These are phyloP conservation scores for Armadillidium nasatum DNA, from an alignment of 1,140 invertebrate genomes.

Conservation along the genomic window DNA sequence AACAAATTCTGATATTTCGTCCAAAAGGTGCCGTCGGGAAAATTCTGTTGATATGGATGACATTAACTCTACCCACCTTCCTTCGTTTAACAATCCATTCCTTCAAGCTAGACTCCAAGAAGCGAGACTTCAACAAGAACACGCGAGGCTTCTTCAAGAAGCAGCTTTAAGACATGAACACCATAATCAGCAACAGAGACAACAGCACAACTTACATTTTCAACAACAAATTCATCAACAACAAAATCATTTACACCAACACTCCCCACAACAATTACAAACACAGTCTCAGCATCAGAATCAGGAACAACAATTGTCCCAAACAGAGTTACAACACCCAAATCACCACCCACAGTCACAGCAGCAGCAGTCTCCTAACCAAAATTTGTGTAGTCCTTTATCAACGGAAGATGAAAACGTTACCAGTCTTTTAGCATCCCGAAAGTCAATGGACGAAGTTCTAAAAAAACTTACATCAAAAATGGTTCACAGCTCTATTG, in stretches of 20 bases:
- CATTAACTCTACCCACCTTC: conserved; percentile 21
- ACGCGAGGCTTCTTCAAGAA: conserved; percentile 38
- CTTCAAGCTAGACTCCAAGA: conserved; percentile 41
- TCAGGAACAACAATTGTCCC: conserved; percentile 16
- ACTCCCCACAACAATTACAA: conserved; percentile 17
- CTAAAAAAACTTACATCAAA: conserved; percentile 75
- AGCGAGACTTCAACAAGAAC: conserved; percentile 40
- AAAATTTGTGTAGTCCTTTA: conserved; percentile 46
- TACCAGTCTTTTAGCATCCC: conserved; percentile 29
- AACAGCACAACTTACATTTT: conserved; percentile 51
- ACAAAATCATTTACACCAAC: conserved; percentile 54
- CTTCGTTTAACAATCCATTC: conserved; percentile 43
- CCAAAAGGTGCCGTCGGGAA: conserved; percentile 50
- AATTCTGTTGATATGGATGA: conserved; percentile 32
- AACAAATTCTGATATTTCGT: conserved; percentile 54
- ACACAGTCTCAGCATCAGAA: conserved; percentile 12
- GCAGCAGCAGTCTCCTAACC: conserved; percentile 23
- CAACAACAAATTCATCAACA: conserved; percentile 52
- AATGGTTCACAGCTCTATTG: conserved; percentile 63
- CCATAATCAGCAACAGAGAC: conserved; percentile 42
- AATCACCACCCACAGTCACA: background rate
- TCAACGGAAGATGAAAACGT: conserved; percentile 30
- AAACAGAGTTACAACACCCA: conserved; percentile 5
- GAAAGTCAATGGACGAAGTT: conserved; percentile 73
- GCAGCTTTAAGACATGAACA: conserved; percentile 40